Conservation (phyloP, 2,888 invertebrate genomes). For the Pecten maximus region DNA sequence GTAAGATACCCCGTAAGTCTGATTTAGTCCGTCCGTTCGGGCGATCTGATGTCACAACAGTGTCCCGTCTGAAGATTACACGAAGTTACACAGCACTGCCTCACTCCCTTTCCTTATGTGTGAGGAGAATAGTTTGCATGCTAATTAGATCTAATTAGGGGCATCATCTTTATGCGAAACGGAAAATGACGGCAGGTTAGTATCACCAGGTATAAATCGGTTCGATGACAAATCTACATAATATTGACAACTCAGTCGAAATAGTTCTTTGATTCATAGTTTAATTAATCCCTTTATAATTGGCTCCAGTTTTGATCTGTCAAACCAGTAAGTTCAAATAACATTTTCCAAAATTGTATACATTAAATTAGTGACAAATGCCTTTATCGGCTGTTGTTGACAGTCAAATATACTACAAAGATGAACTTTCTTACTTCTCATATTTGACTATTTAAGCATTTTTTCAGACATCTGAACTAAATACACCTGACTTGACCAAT, state of each 20-base stretch:
- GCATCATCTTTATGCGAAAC: not conserved
- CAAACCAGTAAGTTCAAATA: not conserved
- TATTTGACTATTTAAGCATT: too few relatives aligned
- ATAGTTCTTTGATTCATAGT: not conserved
- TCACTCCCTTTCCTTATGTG: not conserved
- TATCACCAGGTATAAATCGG: not conserved
- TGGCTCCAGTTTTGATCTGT: not conserved
- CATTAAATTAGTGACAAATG: not conserved
- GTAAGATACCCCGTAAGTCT: too few relatives aligned
- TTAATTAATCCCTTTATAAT: not conserved
- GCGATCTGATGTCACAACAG: not conserved
- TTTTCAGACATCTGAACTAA: not conserved
- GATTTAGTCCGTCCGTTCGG: not conserved
- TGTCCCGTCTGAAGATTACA: too few relatives aligned
- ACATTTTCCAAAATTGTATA: not conserved
- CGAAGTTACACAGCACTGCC: not conserved
- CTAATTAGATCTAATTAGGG: not conserved
- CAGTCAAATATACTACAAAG: too few relatives aligned
- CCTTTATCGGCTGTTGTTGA: not conserved
- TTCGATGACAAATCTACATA: not conserved
- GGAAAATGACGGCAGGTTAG: not conserved
- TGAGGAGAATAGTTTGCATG: not conserved
- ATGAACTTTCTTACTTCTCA: too few relatives aligned
- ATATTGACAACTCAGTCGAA: not conserved
- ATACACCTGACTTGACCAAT: not conserved